Conservation (phyloP, 2,113 vertebrate genomes). For the Eurystomus gularis region DNA sequence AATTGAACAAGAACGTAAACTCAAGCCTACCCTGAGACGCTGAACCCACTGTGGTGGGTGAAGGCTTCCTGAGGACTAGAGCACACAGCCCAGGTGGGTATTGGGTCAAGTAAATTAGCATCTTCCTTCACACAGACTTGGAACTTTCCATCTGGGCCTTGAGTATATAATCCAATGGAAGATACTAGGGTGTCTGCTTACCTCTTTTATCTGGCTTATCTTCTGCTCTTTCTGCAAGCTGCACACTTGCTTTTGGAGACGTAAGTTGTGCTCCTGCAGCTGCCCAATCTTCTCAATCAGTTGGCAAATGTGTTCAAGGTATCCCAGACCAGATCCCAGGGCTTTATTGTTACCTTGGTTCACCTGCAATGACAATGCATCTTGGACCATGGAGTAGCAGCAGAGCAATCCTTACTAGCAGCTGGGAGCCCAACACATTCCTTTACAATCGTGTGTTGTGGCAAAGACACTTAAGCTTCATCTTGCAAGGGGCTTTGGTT, state of each 20-base stretch:
- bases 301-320: conserved; percentile 88
- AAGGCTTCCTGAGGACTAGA: not conserved
- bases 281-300: conserved; percentile 88
- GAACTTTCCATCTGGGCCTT: not conserved
- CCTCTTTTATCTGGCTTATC: conserved; percentile 80
- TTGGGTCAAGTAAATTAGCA: not conserved
- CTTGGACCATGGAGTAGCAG: not conserved
- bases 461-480: not conserved
- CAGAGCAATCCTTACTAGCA: not conserved
- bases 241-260: conserved; percentile 82
- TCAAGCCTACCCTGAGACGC: not conserved
- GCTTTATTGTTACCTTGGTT: conserved; percentile 72
- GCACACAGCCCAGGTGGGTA: not conserved
- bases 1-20: not conserved
- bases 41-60: not conserved
- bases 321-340: conserved; percentile 81
- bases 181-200: conserved; percentile 33
- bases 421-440: not conserved
- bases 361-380: conserved; percentile 64
- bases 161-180: not conserved
- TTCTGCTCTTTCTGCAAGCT: conserved; percentile 78
- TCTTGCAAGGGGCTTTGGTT: not conserved
- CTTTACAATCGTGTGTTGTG: not conserved
- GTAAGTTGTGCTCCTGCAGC: conserved; percentile 84
- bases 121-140: not conserved